Evolutionary conservation across 2,113 vertebrate genomes (phyloP).

Genomic region (Dunckerocampus dactyliophorus): DNA sequence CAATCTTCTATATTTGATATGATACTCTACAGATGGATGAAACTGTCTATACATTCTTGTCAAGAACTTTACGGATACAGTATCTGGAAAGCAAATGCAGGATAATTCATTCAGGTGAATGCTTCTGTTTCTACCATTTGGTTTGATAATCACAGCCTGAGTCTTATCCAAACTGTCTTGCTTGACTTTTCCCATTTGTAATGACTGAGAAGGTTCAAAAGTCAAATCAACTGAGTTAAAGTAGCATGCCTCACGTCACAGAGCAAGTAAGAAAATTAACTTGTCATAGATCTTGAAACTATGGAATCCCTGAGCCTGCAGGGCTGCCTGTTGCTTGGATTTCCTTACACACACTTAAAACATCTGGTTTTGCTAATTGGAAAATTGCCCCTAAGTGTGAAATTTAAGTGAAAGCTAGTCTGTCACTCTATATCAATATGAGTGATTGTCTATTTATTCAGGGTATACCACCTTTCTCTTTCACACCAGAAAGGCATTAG

Average conservation of each 20-base stretch:
- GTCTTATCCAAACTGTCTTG: background rate
- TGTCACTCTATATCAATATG: background rate
- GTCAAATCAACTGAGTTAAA: background rate
- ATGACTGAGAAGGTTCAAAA: background rate
- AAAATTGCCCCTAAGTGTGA: constrained; percentile 1
- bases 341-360: constrained; percentile 1
- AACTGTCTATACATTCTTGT: background rate
- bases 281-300: background rate
- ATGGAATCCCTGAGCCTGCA: background rate
- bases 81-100: background rate
- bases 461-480: background rate
- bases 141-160: too few relatives aligned
- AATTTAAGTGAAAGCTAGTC: background rate
- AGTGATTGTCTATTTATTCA: background rate
- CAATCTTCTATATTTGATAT: constrained; percentile 37
- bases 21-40: constrained; percentile 36
- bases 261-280: background rate
- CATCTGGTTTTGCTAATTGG: constrained; percentile 1
- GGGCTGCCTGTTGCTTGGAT: background rate
- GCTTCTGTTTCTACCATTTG: too few relatives aligned
- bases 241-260: background rate
- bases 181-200: too few relatives aligned
- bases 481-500: constrained; percentile 9
- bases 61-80: background rate
- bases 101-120: too few relatives aligned